Conservation (phyloP, 2,888 invertebrate species). For the Hybos culiciformis region DNA sequence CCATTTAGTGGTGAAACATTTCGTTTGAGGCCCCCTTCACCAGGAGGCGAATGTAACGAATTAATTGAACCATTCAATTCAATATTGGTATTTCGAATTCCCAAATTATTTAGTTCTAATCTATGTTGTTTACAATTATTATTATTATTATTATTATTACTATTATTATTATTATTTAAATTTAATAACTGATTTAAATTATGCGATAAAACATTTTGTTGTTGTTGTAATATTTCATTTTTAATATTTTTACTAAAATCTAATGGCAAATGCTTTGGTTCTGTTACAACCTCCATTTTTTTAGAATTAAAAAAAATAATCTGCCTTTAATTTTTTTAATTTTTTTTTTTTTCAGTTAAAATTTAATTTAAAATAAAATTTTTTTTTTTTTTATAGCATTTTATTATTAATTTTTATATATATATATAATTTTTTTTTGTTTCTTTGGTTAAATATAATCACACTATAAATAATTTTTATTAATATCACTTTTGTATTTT, state of each 20-base stretch:
- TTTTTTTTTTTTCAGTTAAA: too few species aligned
- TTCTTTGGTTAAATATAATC: too few species aligned
- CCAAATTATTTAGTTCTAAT: background rate
- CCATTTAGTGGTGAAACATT: background rate
- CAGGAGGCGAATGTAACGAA: background rate
- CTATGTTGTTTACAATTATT: background rate
- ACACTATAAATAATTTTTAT: too few species aligned
- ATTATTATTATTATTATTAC: slow-evolving; percentile 4
- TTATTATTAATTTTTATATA: too few species aligned
- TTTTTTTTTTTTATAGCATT: too few species aligned
- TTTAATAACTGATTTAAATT: background rate
- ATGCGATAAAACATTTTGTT: background rate
- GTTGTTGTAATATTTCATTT: background rate
- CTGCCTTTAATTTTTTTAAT: too few species aligned
- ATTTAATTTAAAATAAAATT: too few species aligned
- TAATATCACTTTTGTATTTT: too few species aligned
- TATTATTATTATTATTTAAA: background rate
- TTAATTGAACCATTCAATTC: background rate
- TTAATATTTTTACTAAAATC: slow-evolving; percentile 14
- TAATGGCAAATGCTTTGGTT: slow-evolving; percentile 13
- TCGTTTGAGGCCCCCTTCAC: background rate
- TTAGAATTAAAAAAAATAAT: too few species aligned
- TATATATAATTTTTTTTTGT: too few species aligned
- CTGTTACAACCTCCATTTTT: slow-evolving; percentile 11
- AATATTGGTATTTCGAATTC: background rate